Evolutionary conservation across 1,140 invertebrate genomes (phyloP).

Genomic region (Cydia pomonella): DNA sequence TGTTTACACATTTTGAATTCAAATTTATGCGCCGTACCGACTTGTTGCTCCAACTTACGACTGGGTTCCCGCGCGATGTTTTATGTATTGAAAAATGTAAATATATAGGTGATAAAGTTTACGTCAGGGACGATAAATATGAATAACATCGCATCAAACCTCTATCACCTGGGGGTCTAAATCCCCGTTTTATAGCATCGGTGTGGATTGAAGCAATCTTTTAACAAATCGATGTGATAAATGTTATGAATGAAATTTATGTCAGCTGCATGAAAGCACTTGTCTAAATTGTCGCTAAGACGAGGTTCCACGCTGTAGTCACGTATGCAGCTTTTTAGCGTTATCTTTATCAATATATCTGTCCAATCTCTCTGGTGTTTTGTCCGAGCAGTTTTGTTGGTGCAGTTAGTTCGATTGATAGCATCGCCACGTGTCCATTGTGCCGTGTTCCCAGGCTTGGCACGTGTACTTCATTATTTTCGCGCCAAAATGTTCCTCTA

Average conservation of each 20-base stretch:
- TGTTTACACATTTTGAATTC: constrained; percentile 33
- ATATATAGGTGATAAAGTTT: constrained; percentile 33
- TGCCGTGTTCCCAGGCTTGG: constrained; percentile 41
- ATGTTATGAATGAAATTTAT: constrained; percentile 15
- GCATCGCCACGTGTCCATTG: constrained; percentile 69
- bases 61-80: constrained; percentile 25
- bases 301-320: constrained; percentile 26
- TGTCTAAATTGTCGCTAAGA: constrained; percentile 33
- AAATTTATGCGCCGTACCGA: constrained; percentile 29
- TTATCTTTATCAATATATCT: constrained; percentile 33
- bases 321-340: constrained; percentile 31
- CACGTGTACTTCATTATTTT: constrained; percentile 78
- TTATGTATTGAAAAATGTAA: constrained; percentile 34
- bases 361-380: constrained; percentile 38
- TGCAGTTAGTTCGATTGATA: constrained; percentile 55
- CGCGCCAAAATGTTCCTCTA: constrained; percentile 76
- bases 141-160: constrained; percentile 32
- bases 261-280: constrained; percentile 28
- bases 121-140: constrained; percentile 32
- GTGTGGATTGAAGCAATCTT: constrained; percentile 5
- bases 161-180: constrained; percentile 26
- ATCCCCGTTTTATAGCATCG: constrained; percentile 25
- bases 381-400: constrained; percentile 59
- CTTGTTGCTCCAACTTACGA: constrained; percentile 32
- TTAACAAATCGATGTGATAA: constrained; percentile 26